Conservation (phyloP, 2,113 vertebrate species). For the Opisthocomus hoazin region DNA sequence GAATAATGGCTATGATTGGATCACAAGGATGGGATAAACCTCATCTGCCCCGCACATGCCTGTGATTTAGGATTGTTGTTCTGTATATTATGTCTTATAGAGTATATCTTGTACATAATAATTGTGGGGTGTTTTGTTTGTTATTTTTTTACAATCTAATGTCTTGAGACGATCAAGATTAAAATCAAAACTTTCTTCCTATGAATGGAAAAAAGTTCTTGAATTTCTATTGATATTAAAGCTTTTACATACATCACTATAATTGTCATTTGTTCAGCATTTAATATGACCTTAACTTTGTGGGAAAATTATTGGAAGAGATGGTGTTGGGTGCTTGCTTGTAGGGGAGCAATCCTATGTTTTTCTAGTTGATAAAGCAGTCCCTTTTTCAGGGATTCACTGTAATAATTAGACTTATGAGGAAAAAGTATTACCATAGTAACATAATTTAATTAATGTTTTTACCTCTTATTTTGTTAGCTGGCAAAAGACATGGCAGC, state of each 20-base stretch:
- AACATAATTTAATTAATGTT: not conserved
- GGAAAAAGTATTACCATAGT: not conserved
- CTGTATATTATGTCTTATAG: not conserved
- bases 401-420: not conserved
- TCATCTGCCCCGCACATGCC: not conserved
- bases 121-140: not conserved
- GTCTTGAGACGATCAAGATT: not conserved
- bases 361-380: not conserved
- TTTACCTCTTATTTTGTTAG: slow-evolving; percentile 67
- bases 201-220: not conserved
- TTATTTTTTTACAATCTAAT: not conserved
- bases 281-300: not conserved
- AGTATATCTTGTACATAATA: not conserved
- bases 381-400: not conserved
- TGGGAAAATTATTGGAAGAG: not conserved
- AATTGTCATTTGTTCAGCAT: not conserved
- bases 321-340: not conserved
- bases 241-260: not conserved
- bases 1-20: not conserved
- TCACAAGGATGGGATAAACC: not conserved
- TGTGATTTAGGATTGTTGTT: not conserved
- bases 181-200: not conserved
- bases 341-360: not conserved
- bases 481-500: slow-evolving; percentile 91
- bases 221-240: not conserved